These are phyloP conservation scores for Polyommatus icarus DNA, from an alignment of 2,888 invertebrate species.

Conservation along the genomic window DNA sequence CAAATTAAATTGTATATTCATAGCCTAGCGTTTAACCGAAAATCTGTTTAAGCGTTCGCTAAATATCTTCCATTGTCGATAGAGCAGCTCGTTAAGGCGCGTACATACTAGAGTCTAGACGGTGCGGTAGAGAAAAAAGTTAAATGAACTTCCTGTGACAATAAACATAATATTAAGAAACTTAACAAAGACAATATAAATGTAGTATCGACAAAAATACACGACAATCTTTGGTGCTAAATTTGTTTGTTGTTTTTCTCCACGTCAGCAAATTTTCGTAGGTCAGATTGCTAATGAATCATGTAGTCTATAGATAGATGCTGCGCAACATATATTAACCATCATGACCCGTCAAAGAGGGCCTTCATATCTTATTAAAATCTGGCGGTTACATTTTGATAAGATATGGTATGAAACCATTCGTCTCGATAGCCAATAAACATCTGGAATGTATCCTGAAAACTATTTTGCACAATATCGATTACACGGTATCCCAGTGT, in stretches of 20 bases:
- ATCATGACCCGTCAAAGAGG: too few species aligned
- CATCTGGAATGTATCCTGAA: too few species aligned
- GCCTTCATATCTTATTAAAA: too few species aligned
- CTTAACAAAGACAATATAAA: background rate
- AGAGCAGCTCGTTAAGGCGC: conserved; percentile 17
- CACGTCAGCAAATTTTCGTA: background rate
- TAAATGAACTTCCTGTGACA: background rate
- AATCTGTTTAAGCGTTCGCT: conserved; percentile 14
- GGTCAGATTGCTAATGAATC: background rate
- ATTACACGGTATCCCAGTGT: background rate
- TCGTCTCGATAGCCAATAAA: too few species aligned
- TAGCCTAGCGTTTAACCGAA: conserved; percentile 12
- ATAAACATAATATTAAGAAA: too few species aligned
- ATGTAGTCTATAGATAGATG: too few species aligned
- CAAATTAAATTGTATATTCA: conserved; percentile 21
- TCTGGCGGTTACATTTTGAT: too few species aligned
- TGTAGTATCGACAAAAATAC: background rate
- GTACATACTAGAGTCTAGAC: background rate
- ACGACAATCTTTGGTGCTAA: background rate
- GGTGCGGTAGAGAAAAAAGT: background rate
- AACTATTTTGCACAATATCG: too few species aligned
- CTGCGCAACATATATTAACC: too few species aligned
- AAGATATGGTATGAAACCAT: too few species aligned
- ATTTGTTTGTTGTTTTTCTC: background rate
- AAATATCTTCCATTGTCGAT: conserved; percentile 25